Evolutionary conservation across 1,140 invertebrate genomes (phyloP).

Genomic region (Apis florea): DNA sequence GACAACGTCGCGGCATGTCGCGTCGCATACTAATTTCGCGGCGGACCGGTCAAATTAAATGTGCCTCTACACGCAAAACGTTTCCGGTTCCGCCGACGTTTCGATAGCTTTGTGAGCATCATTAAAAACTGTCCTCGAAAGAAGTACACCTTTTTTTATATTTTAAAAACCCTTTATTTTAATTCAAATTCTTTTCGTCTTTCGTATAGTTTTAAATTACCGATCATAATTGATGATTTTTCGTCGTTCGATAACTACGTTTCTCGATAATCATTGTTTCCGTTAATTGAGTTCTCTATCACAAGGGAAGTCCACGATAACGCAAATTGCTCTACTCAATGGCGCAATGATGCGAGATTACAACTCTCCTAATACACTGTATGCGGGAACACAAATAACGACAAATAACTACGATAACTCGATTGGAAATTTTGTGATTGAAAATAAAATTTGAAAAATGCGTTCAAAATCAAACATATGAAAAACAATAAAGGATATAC

Average conservation of each 20-base stretch:
- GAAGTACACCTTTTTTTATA: not conserved
- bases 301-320: not conserved
- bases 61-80: slow-evolving; percentile 28
- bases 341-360: slow-evolving; percentile 3
- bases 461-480: too few species aligned
- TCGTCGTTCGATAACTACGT: too few species aligned
- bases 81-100: slow-evolving; percentile 29
- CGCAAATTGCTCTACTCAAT: slow-evolving; percentile 15
- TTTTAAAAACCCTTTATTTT: not conserved
- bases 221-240: not conserved
- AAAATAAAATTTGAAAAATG: too few species aligned
- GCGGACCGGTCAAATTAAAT: slow-evolving; percentile 16
- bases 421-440: not conserved
- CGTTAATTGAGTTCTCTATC: not conserved
- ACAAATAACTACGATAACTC: not conserved
- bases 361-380: slow-evolving; percentile 4
- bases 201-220: not conserved
- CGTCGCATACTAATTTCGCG: slow-evolving; percentile 39
- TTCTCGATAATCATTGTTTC: slow-evolving; percentile 17
- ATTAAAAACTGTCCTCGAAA: not conserved
- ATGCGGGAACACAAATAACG: not conserved
- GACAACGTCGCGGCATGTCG: not conserved
- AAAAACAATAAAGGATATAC: too few species aligned
- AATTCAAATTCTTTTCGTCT: not conserved
- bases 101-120: not conserved